Percentiles rank a stretch among this genome's conserved stretches.
phyloP scores from a whole-genome alignment of 2,797 vertebrate genomes.

The Helostoma temminkii region DNA sequence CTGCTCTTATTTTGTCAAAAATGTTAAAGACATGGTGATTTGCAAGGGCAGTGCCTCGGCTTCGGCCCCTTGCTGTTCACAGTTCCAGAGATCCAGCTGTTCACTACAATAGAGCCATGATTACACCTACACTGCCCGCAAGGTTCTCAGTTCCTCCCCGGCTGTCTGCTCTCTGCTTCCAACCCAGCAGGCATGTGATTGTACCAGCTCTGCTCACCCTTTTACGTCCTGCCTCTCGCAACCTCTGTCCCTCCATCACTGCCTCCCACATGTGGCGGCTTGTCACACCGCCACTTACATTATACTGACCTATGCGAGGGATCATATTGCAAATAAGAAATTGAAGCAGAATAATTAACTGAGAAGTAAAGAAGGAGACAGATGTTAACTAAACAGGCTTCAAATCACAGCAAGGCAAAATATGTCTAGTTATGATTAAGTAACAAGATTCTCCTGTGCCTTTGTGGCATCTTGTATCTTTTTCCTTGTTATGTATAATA shows the following conservation, averaged over 20 bases:
- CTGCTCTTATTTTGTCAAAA: constrained; percentile 69
- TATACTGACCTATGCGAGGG: constrained; percentile 40
- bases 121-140: constrained; percentile 79
- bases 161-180: constrained; percentile 66
- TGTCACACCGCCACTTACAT: constrained; percentile 41
- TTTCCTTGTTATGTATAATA: background rate
- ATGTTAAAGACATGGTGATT: constrained; percentile 76
- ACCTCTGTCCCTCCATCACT: constrained; percentile 58
- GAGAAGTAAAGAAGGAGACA: constrained; percentile 1
- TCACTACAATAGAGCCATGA: constrained; percentile 84
- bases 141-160: constrained; percentile 63
- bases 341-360: constrained; percentile 24
- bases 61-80: constrained; percentile 62
- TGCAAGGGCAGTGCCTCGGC: constrained; percentile 52
- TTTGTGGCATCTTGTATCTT: background rate
- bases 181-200: constrained; percentile 79
- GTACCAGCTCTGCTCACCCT: constrained; percentile 55
- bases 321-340: constrained; percentile 37
- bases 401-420: background rate
- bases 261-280: constrained; percentile 60
- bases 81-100: constrained; percentile 75
- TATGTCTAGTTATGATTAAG: background rate
- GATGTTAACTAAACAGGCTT: constrained; percentile 16
- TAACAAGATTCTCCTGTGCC: background rate
- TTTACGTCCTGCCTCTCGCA: constrained; percentile 62